Evolutionary conservation across 2,113 vertebrate species (phyloP).

Genomic region (Procapra przewalskii): DNA sequence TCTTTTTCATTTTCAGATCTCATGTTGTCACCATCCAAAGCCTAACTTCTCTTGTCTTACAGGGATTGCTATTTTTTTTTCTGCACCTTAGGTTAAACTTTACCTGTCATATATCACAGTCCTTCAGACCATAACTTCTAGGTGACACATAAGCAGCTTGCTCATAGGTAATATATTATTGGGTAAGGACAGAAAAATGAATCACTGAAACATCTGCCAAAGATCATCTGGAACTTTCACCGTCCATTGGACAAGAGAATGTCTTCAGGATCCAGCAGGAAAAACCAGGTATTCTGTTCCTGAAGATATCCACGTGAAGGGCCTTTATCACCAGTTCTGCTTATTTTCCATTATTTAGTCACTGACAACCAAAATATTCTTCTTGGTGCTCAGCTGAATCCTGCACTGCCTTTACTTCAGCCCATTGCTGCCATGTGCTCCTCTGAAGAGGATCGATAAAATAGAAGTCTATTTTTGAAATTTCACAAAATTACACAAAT

Average conservation of each 20-base stretch:
- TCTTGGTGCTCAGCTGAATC: not conserved
- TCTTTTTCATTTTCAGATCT: not conserved
- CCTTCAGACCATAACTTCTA: not conserved
- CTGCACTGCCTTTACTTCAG: not conserved
- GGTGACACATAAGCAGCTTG: not conserved
- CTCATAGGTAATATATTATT: not conserved
- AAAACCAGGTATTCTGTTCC: not conserved
- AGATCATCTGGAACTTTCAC: not conserved
- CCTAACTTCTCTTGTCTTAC: not conserved
- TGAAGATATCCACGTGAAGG: not conserved
- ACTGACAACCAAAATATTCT: not conserved
- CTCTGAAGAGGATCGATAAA: not conserved
- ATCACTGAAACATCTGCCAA: not conserved
- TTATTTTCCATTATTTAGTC: not conserved
- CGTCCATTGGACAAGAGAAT: not conserved
- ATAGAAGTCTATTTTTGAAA: not conserved
- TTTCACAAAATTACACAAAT: constrained; percentile 21
- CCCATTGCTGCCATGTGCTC: not conserved
- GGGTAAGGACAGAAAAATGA: not conserved
- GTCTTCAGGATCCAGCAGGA: not conserved
- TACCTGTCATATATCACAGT: not conserved
- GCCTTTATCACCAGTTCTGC: not conserved
- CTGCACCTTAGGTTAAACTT: not conserved
- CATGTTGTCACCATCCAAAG: not conserved
- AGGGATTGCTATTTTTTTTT: not conserved